phyloP scores from a whole-genome alignment of 2,797 vertebrate species.

The Merluccius polli region DNA sequence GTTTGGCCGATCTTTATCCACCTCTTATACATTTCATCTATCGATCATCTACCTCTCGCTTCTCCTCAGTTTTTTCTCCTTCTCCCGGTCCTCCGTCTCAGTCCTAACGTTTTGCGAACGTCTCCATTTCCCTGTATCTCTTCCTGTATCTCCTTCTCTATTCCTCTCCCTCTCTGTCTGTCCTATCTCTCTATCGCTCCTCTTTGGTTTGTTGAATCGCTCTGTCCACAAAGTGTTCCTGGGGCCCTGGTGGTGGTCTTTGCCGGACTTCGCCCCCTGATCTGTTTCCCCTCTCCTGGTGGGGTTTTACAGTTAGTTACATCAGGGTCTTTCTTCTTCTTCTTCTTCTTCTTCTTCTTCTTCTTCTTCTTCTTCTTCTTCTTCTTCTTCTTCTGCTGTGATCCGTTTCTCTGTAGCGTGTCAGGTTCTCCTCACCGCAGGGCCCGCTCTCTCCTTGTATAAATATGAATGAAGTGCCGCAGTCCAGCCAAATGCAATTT shows the following conservation, averaged over 20 bases:
- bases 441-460: conserved; percentile 36
- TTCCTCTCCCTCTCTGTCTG: neutral
- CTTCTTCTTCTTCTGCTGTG: neutral
- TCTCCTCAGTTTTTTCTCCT: neutral
- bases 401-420: neutral
- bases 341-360: no score
- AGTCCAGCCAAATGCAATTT: conserved; percentile 41
- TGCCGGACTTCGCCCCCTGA: no score
- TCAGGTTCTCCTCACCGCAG: conserved; percentile 17
- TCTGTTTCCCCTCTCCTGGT: no score
- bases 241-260: no score
- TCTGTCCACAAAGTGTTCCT: no score
- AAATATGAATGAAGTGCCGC: conserved; percentile 51
- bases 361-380: neutral
- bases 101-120: no score
- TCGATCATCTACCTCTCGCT: neutral
- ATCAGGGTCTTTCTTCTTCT: no score
- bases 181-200: neutral
- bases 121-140: no score
- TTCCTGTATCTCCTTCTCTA: neutral
- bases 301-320: no score
- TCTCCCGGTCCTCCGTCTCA: neutral
- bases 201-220: no score
- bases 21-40: no score
- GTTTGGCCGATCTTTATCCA: conserved; percentile 13